phyloP scores from a whole-genome alignment of 2,888 invertebrate species.

The Ligdia adustata region DNA sequence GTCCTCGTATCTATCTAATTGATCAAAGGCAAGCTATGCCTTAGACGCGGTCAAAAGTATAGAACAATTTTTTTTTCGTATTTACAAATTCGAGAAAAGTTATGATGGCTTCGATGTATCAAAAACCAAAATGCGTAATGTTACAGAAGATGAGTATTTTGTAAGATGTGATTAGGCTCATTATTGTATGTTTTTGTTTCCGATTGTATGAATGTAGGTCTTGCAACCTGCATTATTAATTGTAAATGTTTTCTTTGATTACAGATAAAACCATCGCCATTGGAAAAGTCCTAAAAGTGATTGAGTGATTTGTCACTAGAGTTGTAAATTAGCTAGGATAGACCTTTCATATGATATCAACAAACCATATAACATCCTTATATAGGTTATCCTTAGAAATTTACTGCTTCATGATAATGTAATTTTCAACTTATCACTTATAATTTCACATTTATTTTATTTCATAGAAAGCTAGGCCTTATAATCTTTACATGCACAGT shows the following conservation, averaged over 20 bases:
- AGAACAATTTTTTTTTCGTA: too few species aligned
- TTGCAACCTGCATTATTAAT: too few species aligned
- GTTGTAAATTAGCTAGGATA: conserved; percentile 82
- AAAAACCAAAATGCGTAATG: too few species aligned
- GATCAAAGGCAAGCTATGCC: too few species aligned
- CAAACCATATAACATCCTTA: conserved; percentile 69
- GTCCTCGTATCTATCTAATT: too few species aligned
- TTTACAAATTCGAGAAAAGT: too few species aligned
- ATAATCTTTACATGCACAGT: conserved; percentile 38
- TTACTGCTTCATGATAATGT: conserved; percentile 62
- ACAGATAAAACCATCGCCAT: conserved; percentile 93
- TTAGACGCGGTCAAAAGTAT: too few species aligned
- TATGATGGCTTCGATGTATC: too few species aligned
- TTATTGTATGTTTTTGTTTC: too few species aligned
- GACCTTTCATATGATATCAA: conserved; percentile 79
- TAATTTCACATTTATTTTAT: conserved; percentile 51
- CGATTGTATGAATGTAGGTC: too few species aligned
- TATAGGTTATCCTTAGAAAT: conserved; percentile 64
- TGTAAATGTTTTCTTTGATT: conserved; percentile 38
- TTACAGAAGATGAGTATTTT: too few species aligned
- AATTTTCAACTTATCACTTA: conserved; percentile 53
- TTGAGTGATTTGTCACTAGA: conserved; percentile 89
- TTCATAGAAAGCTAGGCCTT: conserved; percentile 71
- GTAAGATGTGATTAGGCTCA: too few species aligned
- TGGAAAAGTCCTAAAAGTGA: conserved; percentile 98